Evolutionary conservation across 2,797 vertebrate genomes (phyloP), one percentile per base, ranked within the genome.

Genomic region (Malacoraja senta): DNA sequence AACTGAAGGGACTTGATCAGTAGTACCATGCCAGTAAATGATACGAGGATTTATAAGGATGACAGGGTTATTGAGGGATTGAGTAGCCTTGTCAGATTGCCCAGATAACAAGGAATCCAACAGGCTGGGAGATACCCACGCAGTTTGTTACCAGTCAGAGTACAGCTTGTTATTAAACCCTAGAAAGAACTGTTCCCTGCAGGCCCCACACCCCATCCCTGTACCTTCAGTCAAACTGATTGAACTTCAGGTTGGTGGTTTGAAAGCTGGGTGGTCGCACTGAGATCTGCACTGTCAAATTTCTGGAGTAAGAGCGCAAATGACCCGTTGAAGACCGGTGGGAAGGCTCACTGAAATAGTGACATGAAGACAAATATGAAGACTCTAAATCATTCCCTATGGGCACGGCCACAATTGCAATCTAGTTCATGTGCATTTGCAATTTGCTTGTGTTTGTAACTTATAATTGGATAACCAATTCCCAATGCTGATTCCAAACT

Each of bases 271-370:
- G 98, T 99, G 98, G 98, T 98, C 98, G 94, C 94, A 93, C 93
- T 96, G 96, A 94, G 96, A 96, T 96, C 96, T 94, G 94, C 94
- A 94, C 94, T 94, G 94, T 96, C 95, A 95, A 96, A 96, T 97
- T 98, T 98, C 97, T 97, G 97, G 96, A 97, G 97, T 95, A 96
- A 96, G 95, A 84, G 97, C 97, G 97, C 96, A 98, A 98, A 97
- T 98, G 97, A 98, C 97, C 98, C 98, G 98, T 98, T 98, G 97
- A 98, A 97, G 97, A 96, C 97, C 97, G 94, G 96, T 96, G 96
- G 97, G 97, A 97, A 98, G 97, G 96, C 97, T 97, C 97, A 97
- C 96, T 98, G 97, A 98, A 99, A 98, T 98, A 98, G 98, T 97
- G 98, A 98, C 98, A 98, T 95, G 94, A 95, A 95, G 95, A 94